Evolutionary conservation across 2,888 invertebrate species (phyloP).

Genomic region (Brachyptera risi): DNA sequence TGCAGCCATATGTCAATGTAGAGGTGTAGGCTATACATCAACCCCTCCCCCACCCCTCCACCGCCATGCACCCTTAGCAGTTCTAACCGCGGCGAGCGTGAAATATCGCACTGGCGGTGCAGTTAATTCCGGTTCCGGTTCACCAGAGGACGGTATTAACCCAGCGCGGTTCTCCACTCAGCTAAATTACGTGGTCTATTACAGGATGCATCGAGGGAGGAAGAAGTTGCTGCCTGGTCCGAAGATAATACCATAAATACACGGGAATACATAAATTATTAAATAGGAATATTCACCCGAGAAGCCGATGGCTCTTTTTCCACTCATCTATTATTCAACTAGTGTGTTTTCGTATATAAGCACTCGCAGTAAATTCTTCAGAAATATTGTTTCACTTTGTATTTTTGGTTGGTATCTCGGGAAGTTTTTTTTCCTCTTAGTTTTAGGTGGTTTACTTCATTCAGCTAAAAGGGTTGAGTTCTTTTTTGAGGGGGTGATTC

Average conservation of each 20-base stretch:
- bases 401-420: no score
- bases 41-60: no score
- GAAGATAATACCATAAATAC: conserved; percentile 14
- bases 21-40: no score
- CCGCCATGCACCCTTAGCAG: no score
- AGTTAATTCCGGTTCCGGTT: conserved; percentile 10
- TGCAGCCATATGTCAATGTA: no score
- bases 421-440: no score
- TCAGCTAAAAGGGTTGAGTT: no score
- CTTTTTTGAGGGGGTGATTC: no score
- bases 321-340: background rate
- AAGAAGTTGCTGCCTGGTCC: background rate
- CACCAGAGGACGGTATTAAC: conserved; percentile 12
- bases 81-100: background rate
- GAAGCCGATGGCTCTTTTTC: background rate
- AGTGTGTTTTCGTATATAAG: no score
- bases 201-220: background rate
- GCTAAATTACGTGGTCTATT: background rate
- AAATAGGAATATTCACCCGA: background rate
- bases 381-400: no score
- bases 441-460: no score
- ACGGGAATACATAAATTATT: conserved; percentile 10
- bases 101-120: conserved; percentile 8
- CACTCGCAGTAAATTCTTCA: no score
- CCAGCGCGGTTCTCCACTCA: conserved; percentile 2